phyloP scores from a whole-genome alignment of 2,113 vertebrate species.

The Pontoporia blainvillei region DNA sequence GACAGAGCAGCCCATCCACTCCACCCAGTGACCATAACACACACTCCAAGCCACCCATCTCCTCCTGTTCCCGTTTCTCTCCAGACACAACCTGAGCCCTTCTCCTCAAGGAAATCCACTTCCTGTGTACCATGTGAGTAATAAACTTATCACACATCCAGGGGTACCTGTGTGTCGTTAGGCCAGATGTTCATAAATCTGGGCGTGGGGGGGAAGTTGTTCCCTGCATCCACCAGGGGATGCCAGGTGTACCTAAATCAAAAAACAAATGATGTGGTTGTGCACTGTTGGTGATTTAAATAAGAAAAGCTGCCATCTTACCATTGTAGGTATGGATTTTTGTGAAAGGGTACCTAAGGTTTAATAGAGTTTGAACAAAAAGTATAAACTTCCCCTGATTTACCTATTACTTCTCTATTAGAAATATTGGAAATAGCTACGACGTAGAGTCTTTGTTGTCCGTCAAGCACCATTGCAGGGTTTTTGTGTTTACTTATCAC shows the following conservation, averaged over 20 bases:
- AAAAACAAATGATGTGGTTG: background rate
- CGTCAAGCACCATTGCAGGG: background rate
- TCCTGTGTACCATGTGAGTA: background rate
- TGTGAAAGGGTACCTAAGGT: background rate
- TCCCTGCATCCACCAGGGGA: background rate
- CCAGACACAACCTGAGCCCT: background rate
- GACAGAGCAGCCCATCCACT: accelerated
- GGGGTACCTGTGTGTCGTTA: background rate
- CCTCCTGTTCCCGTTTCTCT: background rate
- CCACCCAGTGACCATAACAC: background rate
- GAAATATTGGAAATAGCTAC: background rate
- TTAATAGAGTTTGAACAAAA: background rate
- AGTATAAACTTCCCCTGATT: background rate
- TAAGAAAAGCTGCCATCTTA: background rate
- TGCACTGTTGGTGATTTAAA: background rate
- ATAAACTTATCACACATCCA: background rate
- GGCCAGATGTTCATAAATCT: background rate
- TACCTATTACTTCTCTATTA: background rate
- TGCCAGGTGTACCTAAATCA: background rate
- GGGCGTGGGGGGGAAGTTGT: accelerated
- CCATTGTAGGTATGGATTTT: background rate
- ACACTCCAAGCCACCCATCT: accelerated
- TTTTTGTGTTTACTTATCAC: background rate
- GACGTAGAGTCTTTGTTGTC: accelerated
- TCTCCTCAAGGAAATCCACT: background rate